Evolutionary conservation across 2,113 vertebrate species (phyloP).

Genomic region (Carassius carassius): DNA sequence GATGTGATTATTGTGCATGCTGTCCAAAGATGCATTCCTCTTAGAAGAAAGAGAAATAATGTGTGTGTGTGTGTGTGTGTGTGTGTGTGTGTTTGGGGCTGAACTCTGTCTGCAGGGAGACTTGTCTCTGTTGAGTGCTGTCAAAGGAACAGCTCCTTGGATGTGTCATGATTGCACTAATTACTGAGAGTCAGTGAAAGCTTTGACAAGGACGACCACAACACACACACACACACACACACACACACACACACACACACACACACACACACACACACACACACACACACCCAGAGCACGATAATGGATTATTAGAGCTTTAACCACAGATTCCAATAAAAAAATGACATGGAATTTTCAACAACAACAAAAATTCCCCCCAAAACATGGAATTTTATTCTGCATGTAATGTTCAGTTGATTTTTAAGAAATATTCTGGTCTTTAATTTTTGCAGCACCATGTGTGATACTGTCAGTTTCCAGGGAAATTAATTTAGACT

Average conservation of each 20-base stretch:
- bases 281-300: background rate
- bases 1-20: slow-evolving; percentile 58
- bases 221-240: slow-evolving; percentile 30
- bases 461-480: background rate
- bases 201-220: slow-evolving; percentile 69
- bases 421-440: background rate
- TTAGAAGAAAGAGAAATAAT: slow-evolving; percentile 55
- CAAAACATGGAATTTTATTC: background rate
- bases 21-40: slow-evolving; percentile 70
- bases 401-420: background rate
- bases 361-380: no score
- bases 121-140: slow-evolving; percentile 68
- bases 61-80: background rate
- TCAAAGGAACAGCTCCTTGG: slow-evolving; percentile 74
- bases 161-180: slow-evolving; percentile 78
- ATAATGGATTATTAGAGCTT: background rate
- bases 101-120: slow-evolving; percentile 58
- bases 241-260: background rate
- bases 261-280: background rate
- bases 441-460: background rate
- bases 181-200: slow-evolving; percentile 79
- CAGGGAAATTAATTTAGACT: no score
- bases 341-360: background rate
- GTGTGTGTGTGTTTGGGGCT: slow-evolving; percentile 39
- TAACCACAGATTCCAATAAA: background rate